Base-by-base conservation (phyloP, 2,113 vertebrate genomes). In the Sitta europaea region DNA sequence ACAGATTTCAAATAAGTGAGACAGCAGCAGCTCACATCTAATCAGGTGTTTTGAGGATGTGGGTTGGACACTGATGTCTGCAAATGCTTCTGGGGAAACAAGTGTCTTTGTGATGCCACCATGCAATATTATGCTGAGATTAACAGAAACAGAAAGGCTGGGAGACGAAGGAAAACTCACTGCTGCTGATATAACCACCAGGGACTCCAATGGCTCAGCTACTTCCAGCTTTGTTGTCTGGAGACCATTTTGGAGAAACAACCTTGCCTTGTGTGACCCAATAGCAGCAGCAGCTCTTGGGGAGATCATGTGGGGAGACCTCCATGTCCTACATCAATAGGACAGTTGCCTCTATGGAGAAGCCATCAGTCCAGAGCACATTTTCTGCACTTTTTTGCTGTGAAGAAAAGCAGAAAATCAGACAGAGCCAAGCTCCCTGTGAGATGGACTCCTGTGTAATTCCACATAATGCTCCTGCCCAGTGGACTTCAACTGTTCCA, bases 401-500 rank as follows among this genome's bases (percentile, higher is more conserved):
- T 59, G 17, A 66, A 86, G 80, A 83, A 28, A 70, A 14, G 33
- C 4, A 77, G 43, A 55, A 81, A 53, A 50, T 29, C 21, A 67
- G 36, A 35, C 4, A 76, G 38, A 72, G 6, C 5, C 31, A 48
- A 78, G 11, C 5, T 73, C 16, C 6, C 6, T 9, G 8, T 0
- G 0, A 48, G 28, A 36, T 0, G 2, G 59, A 47, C 15, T 35
- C 5, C 22, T 13, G 1, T 24, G 14, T 85, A 8, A 51, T 75
- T 75, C 25, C 11, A 47, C 24, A 20, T 57, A 18, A 17, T 33
- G 4, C 14, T 18, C 6, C 9, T 43, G 20, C 51, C 36, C 40
- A 43, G 48, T 31, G 38, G 42, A 65, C 20, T 7, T 14, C 36
- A 95, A 16, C 9, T 6, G 5, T 18, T 59, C 14, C 15, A 84